Evolutionary conservation across 2,113 vertebrate species (phyloP).

Genomic region (Varanus salvator): DNA sequence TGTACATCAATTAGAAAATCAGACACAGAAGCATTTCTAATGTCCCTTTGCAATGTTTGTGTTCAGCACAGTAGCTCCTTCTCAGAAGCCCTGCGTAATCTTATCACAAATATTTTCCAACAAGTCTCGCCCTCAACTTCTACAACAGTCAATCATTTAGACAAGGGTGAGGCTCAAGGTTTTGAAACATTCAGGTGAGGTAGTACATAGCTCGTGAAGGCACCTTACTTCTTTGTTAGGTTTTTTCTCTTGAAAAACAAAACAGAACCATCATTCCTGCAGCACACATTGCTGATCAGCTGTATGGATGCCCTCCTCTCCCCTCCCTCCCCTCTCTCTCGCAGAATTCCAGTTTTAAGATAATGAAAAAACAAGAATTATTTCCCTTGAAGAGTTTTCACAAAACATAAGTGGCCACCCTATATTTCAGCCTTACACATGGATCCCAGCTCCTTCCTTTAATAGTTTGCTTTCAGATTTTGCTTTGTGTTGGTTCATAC

Average conservation of each 20-base stretch:
- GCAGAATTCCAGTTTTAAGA: neutral
- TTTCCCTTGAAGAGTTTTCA: too few species aligned
- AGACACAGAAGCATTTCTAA: neutral
- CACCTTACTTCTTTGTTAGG: conserved; percentile 54
- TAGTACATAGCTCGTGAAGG: conserved; percentile 40
- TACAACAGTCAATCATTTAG: conserved; percentile 30
- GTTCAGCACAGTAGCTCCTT: neutral
- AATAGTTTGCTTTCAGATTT: neutral
- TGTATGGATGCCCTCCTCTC: too few species aligned
- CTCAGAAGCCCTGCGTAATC: neutral
- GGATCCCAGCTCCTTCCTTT: neutral
- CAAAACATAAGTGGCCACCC: too few species aligned
- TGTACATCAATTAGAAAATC: accelerated
- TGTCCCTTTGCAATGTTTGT: accelerated
- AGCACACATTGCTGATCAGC: neutral
- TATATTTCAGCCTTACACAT: too few species aligned
- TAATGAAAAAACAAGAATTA: too few species aligned
- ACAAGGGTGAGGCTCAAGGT: conserved; percentile 51
- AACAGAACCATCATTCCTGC: neutral
- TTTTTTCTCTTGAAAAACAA: conserved; percentile 39
- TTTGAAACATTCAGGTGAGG: conserved; percentile 57
- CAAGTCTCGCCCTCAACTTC: conserved; percentile 42
- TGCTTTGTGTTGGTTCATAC: neutral
- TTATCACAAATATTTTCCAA: neutral
- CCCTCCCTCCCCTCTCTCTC: neutral